Base-by-base conservation (phyloP, 2,888 invertebrate species). In the Lamproptera curius region DNA sequence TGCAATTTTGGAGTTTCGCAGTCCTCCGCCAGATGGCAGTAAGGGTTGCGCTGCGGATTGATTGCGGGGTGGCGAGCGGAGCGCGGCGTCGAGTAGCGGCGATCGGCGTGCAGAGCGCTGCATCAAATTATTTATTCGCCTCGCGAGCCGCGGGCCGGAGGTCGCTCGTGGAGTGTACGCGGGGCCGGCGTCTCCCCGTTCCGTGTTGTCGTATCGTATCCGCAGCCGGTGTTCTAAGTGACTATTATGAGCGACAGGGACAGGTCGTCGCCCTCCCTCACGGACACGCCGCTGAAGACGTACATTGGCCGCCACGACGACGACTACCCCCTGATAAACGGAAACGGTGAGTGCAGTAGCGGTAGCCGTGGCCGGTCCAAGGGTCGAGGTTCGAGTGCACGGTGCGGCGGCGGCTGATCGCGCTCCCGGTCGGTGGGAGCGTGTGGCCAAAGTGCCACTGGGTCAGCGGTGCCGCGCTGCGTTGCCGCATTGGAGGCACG, bases 191-290 rank as follows among this genome's bases (percentile, higher is more conserved):
- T 72, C 67, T 66, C 75, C 76, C 76, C 78, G 76, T 69, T 59
- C 66, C 62, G 74, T 80, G 76, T 76, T 73, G 70, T 79, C 67
- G 65, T 74, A 67, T 70, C 64, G 63, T 62, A 58, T 70, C 66
- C 64, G 55, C 57, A 59, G 60, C 67, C 73, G 70, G 76, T 77
- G 82, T 72, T 73, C 54, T 70, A 78, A 83, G 86, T 86, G 86
- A 89, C 90, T 92, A 92, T 91, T 90, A 95, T 95, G 95, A 94
- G 94, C 90, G 94, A 94, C 91, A 94, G 94, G 91, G 94, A 94
- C 91, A 93, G 94, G 89, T 92, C 92, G 88, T 95, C 94, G 90
- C 94, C 94, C 86, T 94, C 93, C 90, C 92, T 95, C 86, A 92
- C 94, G 90, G 94, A 95, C 91, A 93, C 93, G 90, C 94, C 94